These are phyloP conservation scores for Cnemophilus loriae DNA, from an alignment of 2,113 vertebrate genomes.

Conservation along the genomic window DNA sequence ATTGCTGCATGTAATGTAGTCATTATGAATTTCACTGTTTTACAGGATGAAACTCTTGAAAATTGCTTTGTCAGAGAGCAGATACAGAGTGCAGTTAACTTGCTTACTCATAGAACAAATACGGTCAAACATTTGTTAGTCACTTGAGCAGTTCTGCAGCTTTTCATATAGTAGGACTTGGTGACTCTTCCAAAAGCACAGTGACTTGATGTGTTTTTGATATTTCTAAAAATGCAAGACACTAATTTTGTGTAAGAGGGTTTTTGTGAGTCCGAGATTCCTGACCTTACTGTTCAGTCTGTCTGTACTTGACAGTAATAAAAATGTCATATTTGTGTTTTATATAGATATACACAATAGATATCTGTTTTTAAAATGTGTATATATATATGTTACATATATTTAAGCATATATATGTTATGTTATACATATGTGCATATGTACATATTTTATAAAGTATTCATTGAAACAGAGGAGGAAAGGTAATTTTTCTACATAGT, in stretches of 20 bases:
- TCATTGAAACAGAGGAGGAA: background rate
- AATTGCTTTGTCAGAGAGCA: background rate
- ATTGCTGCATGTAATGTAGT: background rate
- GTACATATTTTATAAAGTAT: background rate
- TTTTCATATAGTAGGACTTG: background rate
- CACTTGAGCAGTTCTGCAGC: background rate
- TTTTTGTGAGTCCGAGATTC: background rate
- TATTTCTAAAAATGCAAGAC: background rate
- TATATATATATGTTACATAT: too few relatives aligned
- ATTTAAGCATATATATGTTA: background rate
- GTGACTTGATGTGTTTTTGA: background rate
- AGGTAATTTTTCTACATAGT: background rate
- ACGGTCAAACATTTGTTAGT: background rate
- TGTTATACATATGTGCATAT: background rate
- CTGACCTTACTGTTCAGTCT: background rate
- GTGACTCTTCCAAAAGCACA: background rate
- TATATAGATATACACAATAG: background rate
- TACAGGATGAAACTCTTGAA: background rate
- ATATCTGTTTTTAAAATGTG: background rate
- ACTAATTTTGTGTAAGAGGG: background rate
- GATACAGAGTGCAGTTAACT: background rate
- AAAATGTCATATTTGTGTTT: background rate
- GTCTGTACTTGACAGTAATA: background rate
- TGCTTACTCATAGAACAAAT: background rate
- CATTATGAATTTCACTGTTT: background rate